These are phyloP conservation scores for Sitta carolinensis DNA, from an alignment of 2,797 vertebrate genomes.

Conservation along the genomic window DNA sequence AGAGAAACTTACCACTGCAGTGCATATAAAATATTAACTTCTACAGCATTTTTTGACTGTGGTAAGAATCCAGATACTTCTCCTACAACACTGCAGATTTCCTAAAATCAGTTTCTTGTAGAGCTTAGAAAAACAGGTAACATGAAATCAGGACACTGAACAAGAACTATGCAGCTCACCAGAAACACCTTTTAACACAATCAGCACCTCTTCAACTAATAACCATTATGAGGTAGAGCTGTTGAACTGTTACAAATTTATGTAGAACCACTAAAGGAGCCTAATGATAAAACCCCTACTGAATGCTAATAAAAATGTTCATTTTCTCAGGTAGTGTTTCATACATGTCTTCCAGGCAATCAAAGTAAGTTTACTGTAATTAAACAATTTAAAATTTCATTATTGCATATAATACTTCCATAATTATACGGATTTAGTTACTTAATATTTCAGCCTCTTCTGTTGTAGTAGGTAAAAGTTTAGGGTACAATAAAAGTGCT, in stretches of 20 bases:
- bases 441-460: neutral
- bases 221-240: neutral
- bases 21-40: neutral
- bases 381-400: neutral
- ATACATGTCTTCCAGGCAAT: neutral
- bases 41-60: neutral
- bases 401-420: neutral
- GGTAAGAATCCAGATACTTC: neutral
- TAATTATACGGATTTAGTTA: neutral
- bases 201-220: neutral
- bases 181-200: neutral
- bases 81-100: neutral
- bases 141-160: neutral
- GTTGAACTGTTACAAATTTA: neutral
- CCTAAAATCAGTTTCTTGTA: neutral
- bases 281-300: neutral
- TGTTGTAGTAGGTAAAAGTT: neutral
- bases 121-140: neutral
- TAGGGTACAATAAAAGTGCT: neutral
- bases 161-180: neutral
- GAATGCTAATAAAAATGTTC: neutral
- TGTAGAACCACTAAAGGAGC: neutral
- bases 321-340: neutral
- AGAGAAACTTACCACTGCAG: neutral
- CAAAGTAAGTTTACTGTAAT: neutral